Evolutionary conservation across 2,797 vertebrate genomes (phyloP).

Genomic region (Hyperoplus lanceolatus): DNA sequence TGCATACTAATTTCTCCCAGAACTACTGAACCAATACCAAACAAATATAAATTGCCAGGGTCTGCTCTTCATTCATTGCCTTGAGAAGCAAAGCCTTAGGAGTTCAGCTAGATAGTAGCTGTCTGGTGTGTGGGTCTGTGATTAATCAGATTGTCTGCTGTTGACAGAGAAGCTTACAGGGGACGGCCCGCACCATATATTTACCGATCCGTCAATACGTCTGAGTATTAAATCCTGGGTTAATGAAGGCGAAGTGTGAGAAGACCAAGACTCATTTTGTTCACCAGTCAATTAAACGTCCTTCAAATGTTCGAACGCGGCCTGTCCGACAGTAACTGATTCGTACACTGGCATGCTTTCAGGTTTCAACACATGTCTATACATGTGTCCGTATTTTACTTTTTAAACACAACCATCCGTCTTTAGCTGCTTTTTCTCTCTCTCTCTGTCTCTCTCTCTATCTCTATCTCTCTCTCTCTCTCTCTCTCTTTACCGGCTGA

Average conservation of each 20-base stretch:
- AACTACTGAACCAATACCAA: constrained; percentile 75
- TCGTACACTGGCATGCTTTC: constrained; percentile 20
- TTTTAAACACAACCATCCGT: too few species aligned
- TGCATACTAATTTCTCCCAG: constrained; percentile 77
- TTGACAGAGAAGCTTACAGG: constrained; percentile 55
- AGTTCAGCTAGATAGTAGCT: constrained; percentile 57
- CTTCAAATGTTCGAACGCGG: constrained; percentile 17
- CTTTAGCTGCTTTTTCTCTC: too few species aligned
- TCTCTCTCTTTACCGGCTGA: constrained; percentile 32
- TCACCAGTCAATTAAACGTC: constrained; percentile 48
- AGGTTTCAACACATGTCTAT: not conserved
- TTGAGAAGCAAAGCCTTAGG: constrained; percentile 52
- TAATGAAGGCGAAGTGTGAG: constrained; percentile 37
- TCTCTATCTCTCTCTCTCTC: not conserved
- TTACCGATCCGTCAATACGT: constrained; percentile 39
- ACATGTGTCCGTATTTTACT: too few species aligned
- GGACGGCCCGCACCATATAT: constrained; percentile 30
- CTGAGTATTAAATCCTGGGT: constrained; percentile 41
- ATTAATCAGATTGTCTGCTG: constrained; percentile 66
- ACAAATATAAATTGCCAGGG: constrained; percentile 75
- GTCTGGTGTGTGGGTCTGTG: constrained; percentile 53
- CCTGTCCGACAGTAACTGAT: constrained; percentile 18
- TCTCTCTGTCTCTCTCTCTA: too few species aligned
- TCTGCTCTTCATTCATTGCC: constrained; percentile 51
- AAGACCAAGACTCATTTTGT: constrained; percentile 2